phyloP scores from a whole-genome alignment of 2,113 vertebrate genomes.

The Pluvialis apricaria region DNA sequence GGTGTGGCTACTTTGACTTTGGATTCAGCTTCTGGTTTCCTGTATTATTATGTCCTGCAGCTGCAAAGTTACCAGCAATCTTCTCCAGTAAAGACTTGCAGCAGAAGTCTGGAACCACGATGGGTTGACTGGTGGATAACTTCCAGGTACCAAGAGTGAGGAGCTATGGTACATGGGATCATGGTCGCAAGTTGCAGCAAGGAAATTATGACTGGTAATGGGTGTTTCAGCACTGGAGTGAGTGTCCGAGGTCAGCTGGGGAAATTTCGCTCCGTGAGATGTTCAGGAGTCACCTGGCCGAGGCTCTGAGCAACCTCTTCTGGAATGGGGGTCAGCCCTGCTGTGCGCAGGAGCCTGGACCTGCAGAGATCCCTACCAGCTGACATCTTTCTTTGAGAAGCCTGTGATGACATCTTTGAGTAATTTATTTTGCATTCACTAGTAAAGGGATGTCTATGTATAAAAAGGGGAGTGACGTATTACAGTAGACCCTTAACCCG shows the following conservation, averaged over 20 bases:
- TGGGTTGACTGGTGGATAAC: not conserved
- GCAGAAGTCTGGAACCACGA: not conserved
- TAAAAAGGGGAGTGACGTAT: not conserved
- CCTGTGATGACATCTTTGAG: not conserved
- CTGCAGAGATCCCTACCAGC: not conserved
- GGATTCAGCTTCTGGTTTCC: not conserved
- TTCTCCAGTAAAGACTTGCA: not conserved
- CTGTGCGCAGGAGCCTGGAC: not conserved
- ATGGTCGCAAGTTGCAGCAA: not conserved
- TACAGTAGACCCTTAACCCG: not conserved
- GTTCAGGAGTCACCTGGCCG: not conserved
- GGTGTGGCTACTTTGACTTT: not conserved
- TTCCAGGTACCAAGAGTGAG: not conserved
- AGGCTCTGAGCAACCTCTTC: not conserved
- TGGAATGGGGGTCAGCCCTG: not conserved
- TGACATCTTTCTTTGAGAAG: not conserved
- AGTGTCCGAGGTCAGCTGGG: not conserved
- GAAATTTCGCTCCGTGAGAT: not conserved
- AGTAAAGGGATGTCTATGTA: not conserved
- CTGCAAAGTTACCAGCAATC: not conserved
- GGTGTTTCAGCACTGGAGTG: not conserved
- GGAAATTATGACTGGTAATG: not conserved
- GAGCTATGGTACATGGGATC: accelerated
- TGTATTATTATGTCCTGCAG: not conserved
- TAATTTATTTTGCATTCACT: not conserved